These are phyloP conservation scores for Ormyrus rosae DNA, from an alignment of 2,888 invertebrate species.

Conservation along the genomic window DNA sequence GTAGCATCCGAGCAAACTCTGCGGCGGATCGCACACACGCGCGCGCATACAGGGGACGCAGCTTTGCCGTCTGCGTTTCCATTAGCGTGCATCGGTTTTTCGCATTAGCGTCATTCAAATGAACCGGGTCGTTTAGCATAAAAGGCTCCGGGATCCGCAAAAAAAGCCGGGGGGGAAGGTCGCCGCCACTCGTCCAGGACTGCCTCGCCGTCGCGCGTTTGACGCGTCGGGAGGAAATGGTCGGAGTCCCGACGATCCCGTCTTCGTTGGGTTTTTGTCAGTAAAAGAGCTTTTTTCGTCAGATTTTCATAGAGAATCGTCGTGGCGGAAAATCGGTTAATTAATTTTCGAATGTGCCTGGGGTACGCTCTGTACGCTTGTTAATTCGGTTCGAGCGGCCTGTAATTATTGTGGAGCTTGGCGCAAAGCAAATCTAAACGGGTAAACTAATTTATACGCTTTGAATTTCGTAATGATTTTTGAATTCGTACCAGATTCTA, in stretches of 20 bases:
- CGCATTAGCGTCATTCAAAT: conserved; percentile 75
- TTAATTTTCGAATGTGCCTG: conserved; percentile 1
- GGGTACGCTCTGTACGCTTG: not conserved
- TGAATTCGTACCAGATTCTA: no score
- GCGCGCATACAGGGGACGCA: not conserved
- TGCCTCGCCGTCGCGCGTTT: not conserved
- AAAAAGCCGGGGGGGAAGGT: not conserved
- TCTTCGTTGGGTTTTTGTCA: not conserved
- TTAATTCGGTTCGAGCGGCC: conserved; percentile 9
- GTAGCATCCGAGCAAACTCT: not conserved
- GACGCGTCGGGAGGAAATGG: conserved; percentile 35
- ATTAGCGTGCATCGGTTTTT: conserved; percentile 75
- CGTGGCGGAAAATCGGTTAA: conserved; percentile 13
- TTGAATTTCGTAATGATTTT: no score
- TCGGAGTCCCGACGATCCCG: not conserved
- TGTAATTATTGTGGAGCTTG: not conserved
- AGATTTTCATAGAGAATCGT: conserved; percentile 1
- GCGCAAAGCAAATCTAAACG: conserved; percentile 1
- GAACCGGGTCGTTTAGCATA: conserved; percentile 73
- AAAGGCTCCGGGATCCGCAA: conserved; percentile 64
- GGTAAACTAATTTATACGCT: not conserved
- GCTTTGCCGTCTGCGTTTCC: conserved; percentile 60
- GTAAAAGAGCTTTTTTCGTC: not conserved
- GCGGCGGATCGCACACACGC: not conserved
- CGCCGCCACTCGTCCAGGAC: not conserved